Percentiles rank a stretch among this genome's conserved stretches.
These are phyloP conservation scores for Nezara viridula DNA, from an alignment of 2,888 invertebrate genomes.

Conservation along the genomic window DNA sequence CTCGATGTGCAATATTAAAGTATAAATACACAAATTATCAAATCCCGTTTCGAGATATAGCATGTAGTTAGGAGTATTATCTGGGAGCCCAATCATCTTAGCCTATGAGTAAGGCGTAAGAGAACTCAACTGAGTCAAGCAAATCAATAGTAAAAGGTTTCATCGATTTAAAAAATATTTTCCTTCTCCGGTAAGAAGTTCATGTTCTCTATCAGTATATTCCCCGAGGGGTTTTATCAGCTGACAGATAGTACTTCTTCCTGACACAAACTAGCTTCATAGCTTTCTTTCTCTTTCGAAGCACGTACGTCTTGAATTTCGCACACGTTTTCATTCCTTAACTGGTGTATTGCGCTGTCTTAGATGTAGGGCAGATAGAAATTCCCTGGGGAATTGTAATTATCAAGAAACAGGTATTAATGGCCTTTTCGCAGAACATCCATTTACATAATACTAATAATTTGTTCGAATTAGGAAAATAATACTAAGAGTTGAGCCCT, in stretches of 20 bases:
- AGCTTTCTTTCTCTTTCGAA: neutral
- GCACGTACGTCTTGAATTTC: constrained; percentile 11
- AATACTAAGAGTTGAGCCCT: too few relatives aligned
- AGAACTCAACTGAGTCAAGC: neutral
- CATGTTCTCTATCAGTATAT: neutral
- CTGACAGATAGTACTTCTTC: neutral
- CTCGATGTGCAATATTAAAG: too few relatives aligned
- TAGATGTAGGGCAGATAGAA: neutral
- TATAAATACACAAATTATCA: too few relatives aligned
- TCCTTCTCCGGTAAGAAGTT: neutral
- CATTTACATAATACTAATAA: too few relatives aligned
- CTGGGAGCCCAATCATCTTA: too few relatives aligned
- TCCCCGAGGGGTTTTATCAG: neutral
- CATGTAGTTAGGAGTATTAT: too few relatives aligned
- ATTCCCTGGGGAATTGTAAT: neutral
- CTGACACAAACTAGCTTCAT: constrained; percentile 34
- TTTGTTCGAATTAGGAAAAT: too few relatives aligned
- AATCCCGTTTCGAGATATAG: too few relatives aligned
- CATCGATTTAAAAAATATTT: constrained; percentile 23
- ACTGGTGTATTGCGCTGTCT: neutral
- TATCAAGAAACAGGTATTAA: neutral
- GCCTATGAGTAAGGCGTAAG: neutral
- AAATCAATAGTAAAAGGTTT: neutral
- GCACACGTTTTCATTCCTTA: constrained; percentile 2
- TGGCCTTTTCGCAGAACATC: neutral